Conservation (phyloP, 2,113 vertebrate species). For the Anseranas semipalmata region DNA sequence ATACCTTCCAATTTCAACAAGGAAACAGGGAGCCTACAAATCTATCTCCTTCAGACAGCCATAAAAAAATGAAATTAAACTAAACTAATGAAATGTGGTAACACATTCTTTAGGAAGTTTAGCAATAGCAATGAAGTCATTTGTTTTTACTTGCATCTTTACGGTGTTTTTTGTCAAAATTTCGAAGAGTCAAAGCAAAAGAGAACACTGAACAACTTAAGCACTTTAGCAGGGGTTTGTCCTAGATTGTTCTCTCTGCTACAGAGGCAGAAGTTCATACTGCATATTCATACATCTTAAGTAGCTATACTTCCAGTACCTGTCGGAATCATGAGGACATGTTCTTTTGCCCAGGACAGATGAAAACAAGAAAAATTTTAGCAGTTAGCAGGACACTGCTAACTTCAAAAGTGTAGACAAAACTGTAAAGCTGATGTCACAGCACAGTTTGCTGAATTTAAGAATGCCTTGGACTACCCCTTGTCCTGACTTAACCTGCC, state of each 20-base stretch:
- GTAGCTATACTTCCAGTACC: background rate
- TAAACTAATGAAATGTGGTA: background rate
- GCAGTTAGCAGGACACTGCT: too few relatives aligned
- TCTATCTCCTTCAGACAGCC: background rate
- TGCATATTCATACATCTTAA: background rate
- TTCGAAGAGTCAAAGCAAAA: background rate
- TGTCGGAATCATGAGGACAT: background rate
- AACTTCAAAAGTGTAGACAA: background rate
- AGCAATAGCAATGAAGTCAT: background rate
- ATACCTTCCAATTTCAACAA: background rate
- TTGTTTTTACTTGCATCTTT: background rate
- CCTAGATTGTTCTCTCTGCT: background rate
- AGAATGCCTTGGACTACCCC: background rate
- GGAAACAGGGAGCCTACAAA: background rate
- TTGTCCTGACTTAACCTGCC: background rate
- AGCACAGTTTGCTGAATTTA: background rate
- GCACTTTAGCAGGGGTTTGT: background rate
- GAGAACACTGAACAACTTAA: background rate
- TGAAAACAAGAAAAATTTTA: background rate
- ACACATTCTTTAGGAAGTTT: background rate
- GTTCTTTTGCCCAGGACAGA: accelerated
- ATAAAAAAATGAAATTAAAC: background rate
- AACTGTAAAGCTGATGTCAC: background rate
- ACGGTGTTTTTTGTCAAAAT: background rate
- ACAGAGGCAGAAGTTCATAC: background rate